A percentile compares a stretch with the other conserved stretches of the same genome.
Conservation (phyloP, 2,888 invertebrate genomes). For the Frankliniella fusca region DNA sequence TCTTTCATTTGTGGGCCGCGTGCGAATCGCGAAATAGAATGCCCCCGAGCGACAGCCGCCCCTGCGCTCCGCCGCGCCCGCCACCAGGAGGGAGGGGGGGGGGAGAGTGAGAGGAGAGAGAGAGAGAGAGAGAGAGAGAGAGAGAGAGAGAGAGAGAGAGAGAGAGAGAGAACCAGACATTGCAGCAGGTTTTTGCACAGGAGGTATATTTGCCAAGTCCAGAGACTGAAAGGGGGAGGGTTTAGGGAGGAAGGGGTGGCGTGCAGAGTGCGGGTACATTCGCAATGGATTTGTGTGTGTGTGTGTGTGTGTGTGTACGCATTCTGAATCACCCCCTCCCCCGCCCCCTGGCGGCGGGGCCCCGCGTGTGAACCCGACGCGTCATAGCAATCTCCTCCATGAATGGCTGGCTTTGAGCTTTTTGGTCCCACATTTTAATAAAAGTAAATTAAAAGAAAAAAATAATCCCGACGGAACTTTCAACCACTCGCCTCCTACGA, state of each 20-base stretch:
- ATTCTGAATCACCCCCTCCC: not conserved
- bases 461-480: not conserved
- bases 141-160: not conserved
- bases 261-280: not conserved
- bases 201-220: conserved; percentile 14
- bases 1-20: not conserved
- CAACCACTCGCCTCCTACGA: not conserved
- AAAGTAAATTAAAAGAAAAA: too few species aligned
- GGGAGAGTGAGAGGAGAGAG: not conserved
- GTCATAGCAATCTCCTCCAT: not conserved
- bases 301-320: not conserved
- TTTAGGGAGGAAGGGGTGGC: not conserved
- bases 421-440: too few species aligned
- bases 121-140: not conserved
- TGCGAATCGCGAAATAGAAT: not conserved
- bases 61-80: not conserved
- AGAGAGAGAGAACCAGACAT: too few species aligned
- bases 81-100: not conserved
- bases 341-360: not conserved
- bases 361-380: not conserved
- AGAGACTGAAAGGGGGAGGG: not conserved
- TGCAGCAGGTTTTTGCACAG: not conserved
- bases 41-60: not conserved
- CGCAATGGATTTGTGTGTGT: conserved; percentile 14
- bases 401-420: too few species aligned